These are phyloP conservation scores for Carpatolechia fugitivella DNA, from an alignment of 2,888 invertebrate species.

Conservation along the genomic window DNA sequence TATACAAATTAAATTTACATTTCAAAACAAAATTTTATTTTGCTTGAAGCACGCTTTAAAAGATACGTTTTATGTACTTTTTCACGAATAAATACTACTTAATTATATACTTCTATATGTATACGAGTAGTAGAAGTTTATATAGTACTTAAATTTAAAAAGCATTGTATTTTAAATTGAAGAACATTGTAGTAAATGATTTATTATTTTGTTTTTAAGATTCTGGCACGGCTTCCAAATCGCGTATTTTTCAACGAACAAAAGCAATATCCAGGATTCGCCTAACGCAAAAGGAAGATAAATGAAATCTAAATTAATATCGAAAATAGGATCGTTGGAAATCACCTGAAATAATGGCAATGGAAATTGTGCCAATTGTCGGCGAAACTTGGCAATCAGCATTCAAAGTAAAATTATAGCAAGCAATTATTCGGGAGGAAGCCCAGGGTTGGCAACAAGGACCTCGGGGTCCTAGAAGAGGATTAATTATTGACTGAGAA, in stretches of 20 bases:
- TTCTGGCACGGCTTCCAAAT: background rate
- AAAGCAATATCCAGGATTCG: background rate
- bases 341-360: conserved; percentile 27
- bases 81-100: too few species aligned
- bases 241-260: background rate
- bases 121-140: too few species aligned
- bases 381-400: conserved; percentile 46
- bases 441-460: conserved; percentile 24
- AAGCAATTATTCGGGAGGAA: conserved; percentile 46
- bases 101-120: too few species aligned
- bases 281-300: background rate
- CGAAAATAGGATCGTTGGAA: conserved; percentile 18
- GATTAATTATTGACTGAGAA: too few species aligned
- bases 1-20: too few species aligned
- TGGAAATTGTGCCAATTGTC: conserved; percentile 36
- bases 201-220: background rate
- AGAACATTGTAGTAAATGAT: too few species aligned
- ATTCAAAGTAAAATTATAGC: conserved; percentile 50
- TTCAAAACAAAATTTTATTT: too few species aligned
- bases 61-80: too few species aligned
- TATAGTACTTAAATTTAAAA: too few species aligned
- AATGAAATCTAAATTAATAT: conserved; percentile 12
- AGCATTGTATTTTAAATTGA: too few species aligned
- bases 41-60: too few species aligned
- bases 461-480: background rate